Conservation (phyloP, 2,797 vertebrate species). For the Hippoglossus hippoglossus region DNA sequence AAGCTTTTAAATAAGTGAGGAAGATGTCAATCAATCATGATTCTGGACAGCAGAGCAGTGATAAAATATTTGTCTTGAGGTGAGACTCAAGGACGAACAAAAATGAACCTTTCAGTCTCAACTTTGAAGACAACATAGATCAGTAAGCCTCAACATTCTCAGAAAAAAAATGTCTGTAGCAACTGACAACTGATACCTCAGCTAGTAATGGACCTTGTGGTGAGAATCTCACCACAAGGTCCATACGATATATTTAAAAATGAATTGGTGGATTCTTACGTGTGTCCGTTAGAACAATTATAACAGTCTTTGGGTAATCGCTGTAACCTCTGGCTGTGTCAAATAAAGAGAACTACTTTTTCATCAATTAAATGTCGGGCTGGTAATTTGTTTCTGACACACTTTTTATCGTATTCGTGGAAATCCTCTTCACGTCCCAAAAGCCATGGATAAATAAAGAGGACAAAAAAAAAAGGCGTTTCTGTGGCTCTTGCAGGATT, state of each 20-base stretch:
- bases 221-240: no score
- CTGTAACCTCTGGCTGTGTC: background rate
- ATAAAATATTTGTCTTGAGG: background rate
- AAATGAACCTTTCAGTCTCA: constrained; percentile 3
- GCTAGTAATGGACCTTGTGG: background rate
- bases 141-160: background rate
- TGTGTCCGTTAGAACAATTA: background rate
- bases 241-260: no score
- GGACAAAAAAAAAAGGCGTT: no score
- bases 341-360: background rate
- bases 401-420: no score
- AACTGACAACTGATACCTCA: background rate
- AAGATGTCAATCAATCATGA: constrained; percentile 3
- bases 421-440: no score
- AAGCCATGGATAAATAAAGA: no score
- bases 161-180: background rate
- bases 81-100: background rate
- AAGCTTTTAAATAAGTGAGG: background rate
- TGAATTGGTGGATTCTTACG: no score
- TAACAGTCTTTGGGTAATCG: background rate
- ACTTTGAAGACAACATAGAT: background rate
- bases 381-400: no score
- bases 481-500: no score
- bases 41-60: background rate
- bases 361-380: background rate